Conservation (phyloP, 2,888 invertebrate genomes). For the Bhutanitis thaidina region DNA sequence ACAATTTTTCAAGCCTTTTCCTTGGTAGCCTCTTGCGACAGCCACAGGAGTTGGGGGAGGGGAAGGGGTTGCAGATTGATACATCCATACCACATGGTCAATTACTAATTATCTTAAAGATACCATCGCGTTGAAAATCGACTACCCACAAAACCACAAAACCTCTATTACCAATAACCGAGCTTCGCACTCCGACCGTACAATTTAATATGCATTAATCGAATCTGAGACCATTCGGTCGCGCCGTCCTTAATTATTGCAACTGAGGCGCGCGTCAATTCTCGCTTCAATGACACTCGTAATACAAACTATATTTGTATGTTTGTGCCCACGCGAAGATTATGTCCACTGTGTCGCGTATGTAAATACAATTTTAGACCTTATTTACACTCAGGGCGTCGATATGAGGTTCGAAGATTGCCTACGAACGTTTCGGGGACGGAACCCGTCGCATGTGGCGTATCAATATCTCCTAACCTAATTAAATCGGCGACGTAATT, state of each 20-base stretch:
- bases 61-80: no score
- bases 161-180: background rate
- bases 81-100: no score
- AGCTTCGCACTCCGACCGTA: background rate
- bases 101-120: no score
- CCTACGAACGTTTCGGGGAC: background rate
- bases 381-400: constrained; percentile 9
- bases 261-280: constrained; percentile 1
- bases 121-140: no score
- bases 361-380: constrained; percentile 4
- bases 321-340: background rate
- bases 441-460: background rate
- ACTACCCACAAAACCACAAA: background rate
- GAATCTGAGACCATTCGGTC: constrained; percentile 20
- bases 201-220: constrained; percentile 22
- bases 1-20: no score
- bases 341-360: constrained; percentile 2
- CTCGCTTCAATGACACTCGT: background rate
- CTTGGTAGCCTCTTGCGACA: no score
- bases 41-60: no score
- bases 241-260: constrained; percentile 23
- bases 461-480: background rate
- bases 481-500: constrained; percentile 1
- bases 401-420: constrained; percentile 1
- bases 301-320: background rate